Base-by-base conservation (phyloP, 2,113 vertebrate genomes). In the Salvator merianae region DNA sequence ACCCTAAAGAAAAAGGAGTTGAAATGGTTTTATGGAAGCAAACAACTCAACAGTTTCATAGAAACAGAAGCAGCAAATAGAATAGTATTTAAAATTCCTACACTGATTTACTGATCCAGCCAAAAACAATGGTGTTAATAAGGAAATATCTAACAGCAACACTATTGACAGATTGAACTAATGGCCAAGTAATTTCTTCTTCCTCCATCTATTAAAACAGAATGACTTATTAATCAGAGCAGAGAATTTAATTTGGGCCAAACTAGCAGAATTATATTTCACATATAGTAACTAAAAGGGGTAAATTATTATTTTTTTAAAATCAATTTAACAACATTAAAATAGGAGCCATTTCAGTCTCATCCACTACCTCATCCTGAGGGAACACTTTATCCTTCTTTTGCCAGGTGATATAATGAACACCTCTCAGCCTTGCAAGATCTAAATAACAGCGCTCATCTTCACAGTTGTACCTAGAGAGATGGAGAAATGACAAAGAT, bases 401-500 rank as follows among this genome's bases (percentile, higher is more conserved):
- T 89, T 94, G 93, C 98, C 98, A 99, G 24, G 98, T 99, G 94
- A 98, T 93, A 85, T 99, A 99, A 90, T 95, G 96, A 75, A 99
- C 69, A 8, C 98, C 99, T 86, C 98, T 95, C 83, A 99, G 97
- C 90, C 98, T 97, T 75, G 99, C 98, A 96, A 99, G 91, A 93
- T 99, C 99, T 84, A 97, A 94, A 93, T 99, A 99, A 90, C 99
- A 99, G 90, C 97, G 97, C 85, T 98, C 97, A 92, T 99, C 99
- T 87, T 98, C 97, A 95, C 99, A 99, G 87, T 99, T 99, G 95
- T 99, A 99, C 34, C 98, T 99, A 87, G 65, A 82, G 71, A 92
- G 86, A 94, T 55, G 72, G 73, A 90, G 30, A 69, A 89, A 65
- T 24, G 0, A 1, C 36, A 62, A 12, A 9, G 14, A n/a, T 4